Evolutionary conservation across 92 coral and sea anemone species (phyloP).

Genomic region (Parazoanthus swiftii): DNA sequence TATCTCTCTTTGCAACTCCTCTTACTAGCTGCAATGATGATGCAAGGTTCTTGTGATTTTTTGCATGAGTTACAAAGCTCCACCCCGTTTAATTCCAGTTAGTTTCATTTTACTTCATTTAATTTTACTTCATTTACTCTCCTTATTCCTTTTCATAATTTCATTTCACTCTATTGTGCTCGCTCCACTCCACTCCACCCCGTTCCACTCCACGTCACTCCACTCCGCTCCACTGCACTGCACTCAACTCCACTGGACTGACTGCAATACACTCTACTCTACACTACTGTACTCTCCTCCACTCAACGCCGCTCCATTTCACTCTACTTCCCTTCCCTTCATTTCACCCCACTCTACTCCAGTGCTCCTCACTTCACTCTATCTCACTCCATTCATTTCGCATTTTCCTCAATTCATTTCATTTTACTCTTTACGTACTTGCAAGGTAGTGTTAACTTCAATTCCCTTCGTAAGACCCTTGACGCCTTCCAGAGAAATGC

Average conservation of each 20-base stretch:
- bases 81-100: too few species aligned
- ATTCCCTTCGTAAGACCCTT: conserved; percentile 69
- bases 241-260: neutral
- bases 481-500: conserved; percentile 78
- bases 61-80: too few species aligned
- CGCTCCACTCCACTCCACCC: neutral
- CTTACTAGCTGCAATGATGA: too few species aligned
- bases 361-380: neutral
- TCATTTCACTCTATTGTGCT: neutral
- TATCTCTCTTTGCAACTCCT: too few species aligned
- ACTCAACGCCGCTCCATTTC: neutral
- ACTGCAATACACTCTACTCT: neutral
- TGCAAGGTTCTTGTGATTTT: too few species aligned
- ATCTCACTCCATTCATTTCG: neutral
- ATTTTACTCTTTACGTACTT: conserved; percentile 37
- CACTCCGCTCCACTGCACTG: neutral
- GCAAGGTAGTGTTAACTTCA: conserved; percentile 68
- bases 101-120: too few species aligned
- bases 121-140: too few species aligned
- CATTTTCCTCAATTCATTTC: neutral
- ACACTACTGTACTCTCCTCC: neutral
- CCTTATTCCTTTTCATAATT: neutral
- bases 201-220: neutral
- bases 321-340: neutral
- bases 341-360: neutral